Base-by-base conservation (phyloP, 1,140 invertebrate species). In the Temnothorax nylanderi region DNA sequence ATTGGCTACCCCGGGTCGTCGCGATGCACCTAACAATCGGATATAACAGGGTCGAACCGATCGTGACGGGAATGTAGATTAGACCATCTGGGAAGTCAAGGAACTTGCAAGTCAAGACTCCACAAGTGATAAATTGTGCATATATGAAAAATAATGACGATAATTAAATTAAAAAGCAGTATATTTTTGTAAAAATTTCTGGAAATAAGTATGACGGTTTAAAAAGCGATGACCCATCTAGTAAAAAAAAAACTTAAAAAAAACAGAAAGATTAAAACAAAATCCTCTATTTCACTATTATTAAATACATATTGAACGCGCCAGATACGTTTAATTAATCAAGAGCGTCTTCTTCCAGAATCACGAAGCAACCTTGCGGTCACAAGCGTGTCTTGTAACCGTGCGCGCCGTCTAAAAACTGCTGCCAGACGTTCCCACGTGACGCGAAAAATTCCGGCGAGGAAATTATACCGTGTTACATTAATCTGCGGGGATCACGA, bases 381-480 rank as follows among this genome's bases (percentile, higher is more conserved):
- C 51, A 32, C 26, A 16, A 37, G 69, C 54, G 80, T 71, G 69
- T 44, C 69, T 75, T 84, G 80, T 47, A 84, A 34, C 71, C 26
- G 32, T 44, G 75, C 21, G 75, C 65, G 76, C 51, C 65, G 21
- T 82, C 69, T 84, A 75, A 74, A 84, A 84, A 84, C 69, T 47
- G 47, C 80, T 74, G 80, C 69, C 80, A 84, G 80, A 84, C 80
- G 80, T 84, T 84, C 80, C 80, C 80, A 84, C 80, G 75, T 78
- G 75, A 67, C 62, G 85, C 51, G 77, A 86, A 86, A 86, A 81
- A 80, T 86, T 37, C 85, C 64, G 64, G 85, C 75, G 75, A 84
- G 85, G 77, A 78, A 87, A 74, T 69, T 78, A 87, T 87, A 71
- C 87, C 74, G 65, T 58, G 85, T 77, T 86, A 86, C 62, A 84